phyloP scores from a whole-genome alignment of 2,113 vertebrate genomes.

The Athene noctua region DNA sequence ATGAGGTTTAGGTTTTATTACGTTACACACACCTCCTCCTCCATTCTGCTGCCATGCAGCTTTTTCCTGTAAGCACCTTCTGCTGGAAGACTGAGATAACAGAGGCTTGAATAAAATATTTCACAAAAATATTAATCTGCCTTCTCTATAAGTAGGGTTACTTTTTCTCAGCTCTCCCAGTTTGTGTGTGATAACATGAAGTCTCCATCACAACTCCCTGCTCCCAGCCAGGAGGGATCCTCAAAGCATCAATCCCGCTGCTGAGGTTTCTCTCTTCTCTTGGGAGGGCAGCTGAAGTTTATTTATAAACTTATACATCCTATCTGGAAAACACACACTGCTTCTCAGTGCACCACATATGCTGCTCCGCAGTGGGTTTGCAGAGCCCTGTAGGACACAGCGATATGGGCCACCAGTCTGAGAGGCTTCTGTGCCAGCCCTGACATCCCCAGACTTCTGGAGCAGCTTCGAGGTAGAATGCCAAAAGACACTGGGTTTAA shows the following conservation, averaged over 20 bases:
- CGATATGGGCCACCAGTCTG: not conserved
- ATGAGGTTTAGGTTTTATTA: not conserved
- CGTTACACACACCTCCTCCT: slow-evolving; percentile 1
- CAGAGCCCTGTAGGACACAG: not conserved
- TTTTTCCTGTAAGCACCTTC: not conserved
- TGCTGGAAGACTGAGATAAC: not conserved
- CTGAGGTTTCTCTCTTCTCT: not conserved
- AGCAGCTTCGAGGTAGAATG: not conserved
- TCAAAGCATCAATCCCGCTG: not conserved
- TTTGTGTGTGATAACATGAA: accelerated
- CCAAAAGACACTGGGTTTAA: not conserved
- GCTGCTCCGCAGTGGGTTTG: accelerated
- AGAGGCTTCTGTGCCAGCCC: not conserved
- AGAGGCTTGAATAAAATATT: not conserved
- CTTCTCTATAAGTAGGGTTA: not conserved
- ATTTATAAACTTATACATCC: accelerated
- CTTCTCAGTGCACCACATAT: not conserved
- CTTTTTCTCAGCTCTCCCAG: not conserved
- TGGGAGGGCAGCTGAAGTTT: not conserved
- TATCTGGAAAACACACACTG: not conserved
- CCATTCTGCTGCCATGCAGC: not conserved
- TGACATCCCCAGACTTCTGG: not conserved
- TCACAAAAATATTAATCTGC: not conserved
- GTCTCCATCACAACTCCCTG: not conserved
- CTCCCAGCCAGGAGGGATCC: not conserved